Percentiles rank a stretch among this genome's conserved stretches.
phyloP scores from a whole-genome alignment of 2,797 vertebrate genomes.

The Eurystomus glaucurus region DNA sequence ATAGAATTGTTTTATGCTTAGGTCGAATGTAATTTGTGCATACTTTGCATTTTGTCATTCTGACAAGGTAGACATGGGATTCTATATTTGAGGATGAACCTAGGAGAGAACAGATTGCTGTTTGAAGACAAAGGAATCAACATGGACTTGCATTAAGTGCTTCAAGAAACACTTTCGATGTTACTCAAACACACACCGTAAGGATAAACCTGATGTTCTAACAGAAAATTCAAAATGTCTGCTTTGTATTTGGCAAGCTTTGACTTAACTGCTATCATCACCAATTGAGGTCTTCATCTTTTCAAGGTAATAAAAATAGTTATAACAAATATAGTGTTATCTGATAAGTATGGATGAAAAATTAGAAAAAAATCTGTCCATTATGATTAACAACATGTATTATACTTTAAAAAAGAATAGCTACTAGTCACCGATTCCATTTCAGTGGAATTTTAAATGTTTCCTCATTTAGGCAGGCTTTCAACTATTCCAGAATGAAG shows the following conservation, averaged over 20 bases:
- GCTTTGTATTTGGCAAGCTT: background rate
- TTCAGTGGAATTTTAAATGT: background rate
- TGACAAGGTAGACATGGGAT: background rate
- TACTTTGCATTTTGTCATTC: background rate
- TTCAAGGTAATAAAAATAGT: background rate
- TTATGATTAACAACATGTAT: background rate
- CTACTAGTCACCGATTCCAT: background rate
- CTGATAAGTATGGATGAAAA: background rate
- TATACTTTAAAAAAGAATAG: no score
- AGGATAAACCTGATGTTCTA: background rate
- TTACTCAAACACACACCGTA: background rate
- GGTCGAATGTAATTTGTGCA: background rate
- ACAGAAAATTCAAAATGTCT: background rate
- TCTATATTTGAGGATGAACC: background rate
- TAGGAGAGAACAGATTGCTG: background rate
- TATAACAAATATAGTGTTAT: background rate
- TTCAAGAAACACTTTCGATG: background rate
- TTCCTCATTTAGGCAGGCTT: background rate
- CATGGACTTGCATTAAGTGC: background rate
- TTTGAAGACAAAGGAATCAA: background rate
- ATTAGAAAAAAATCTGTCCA: background rate
- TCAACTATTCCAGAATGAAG: background rate
- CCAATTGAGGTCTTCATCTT: background rate
- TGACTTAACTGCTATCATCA: background rate
- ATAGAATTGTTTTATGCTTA: background rate